Conservation (phyloP, 2,888 invertebrate genomes). For the Neoaliturus tenellus region DNA sequence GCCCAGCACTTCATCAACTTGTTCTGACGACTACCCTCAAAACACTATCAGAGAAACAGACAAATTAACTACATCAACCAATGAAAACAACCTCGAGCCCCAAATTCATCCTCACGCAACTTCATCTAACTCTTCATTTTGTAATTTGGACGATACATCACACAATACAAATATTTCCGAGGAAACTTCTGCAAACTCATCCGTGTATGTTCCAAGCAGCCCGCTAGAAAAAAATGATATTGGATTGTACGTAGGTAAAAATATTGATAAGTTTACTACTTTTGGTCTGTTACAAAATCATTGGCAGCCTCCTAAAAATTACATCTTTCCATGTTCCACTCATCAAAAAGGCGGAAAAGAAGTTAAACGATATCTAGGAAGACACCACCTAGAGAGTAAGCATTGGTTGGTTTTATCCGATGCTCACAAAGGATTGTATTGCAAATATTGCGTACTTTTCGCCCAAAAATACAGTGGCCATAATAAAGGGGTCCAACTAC, state of each 20-base stretch:
- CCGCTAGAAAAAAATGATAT: not conserved
- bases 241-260: not conserved
- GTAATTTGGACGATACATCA: no score
- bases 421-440: not conserved
- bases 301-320: conserved; percentile 25
- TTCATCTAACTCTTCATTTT: not conserved
- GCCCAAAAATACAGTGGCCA: conserved; percentile 24
- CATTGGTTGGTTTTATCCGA: not conserved
- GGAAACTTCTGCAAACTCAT: no score
- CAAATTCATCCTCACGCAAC: not conserved
- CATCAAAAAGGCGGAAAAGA: conserved; percentile 42
- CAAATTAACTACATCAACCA: not conserved
- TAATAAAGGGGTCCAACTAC: not conserved
- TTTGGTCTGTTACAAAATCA: conserved; percentile 9
- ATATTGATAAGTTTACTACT: not conserved
- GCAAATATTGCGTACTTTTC: conserved; percentile 45
- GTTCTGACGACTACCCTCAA: not conserved
- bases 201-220: no score
- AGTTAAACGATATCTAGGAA: not conserved
- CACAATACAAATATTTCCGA: no score
- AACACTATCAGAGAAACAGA: not conserved
- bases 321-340: not conserved
- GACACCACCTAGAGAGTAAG: not conserved
- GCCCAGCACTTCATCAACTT: not conserved
- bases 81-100: no score